phyloP scores from a whole-genome alignment of 2,113 vertebrate genomes.

The Noturus placidus region DNA sequence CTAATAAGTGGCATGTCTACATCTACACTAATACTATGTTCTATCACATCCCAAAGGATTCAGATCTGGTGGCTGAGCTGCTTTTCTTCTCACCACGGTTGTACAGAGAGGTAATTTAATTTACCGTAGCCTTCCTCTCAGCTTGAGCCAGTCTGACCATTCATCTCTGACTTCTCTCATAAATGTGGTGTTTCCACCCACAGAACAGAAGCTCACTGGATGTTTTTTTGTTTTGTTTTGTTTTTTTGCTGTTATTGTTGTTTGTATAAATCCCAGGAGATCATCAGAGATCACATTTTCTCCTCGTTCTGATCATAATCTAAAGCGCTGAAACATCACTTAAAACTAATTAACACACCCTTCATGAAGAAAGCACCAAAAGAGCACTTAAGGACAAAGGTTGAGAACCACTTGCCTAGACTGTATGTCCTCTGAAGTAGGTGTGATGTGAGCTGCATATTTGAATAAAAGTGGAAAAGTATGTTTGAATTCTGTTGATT shows the following conservation, averaged over 20 bases:
- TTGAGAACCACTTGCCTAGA: not conserved
- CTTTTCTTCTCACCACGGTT: not conserved
- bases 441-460: not conserved
- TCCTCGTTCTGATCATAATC: not conserved
- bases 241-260: not conserved
- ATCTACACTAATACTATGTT: not conserved
- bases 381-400: not conserved
- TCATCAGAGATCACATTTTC: not conserved
- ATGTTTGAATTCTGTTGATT: slow-evolving; percentile 31
- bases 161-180: not conserved
- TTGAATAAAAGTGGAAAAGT: slow-evolving; percentile 16
- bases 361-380: not conserved
- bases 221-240: not conserved
- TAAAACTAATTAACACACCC: not conserved
- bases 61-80: not conserved
- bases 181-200: not conserved
- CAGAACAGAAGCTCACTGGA: not conserved
- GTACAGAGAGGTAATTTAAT: not conserved
- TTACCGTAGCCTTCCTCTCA: not conserved
- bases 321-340: not conserved
- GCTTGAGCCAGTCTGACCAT: not conserved
- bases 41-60: not conserved
- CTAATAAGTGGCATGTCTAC: not conserved
- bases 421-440: not conserved
- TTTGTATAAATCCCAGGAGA: not conserved